phyloP scores from a whole-genome alignment of 2,888 invertebrate species.

The Sminthurinus aureus region DNA sequence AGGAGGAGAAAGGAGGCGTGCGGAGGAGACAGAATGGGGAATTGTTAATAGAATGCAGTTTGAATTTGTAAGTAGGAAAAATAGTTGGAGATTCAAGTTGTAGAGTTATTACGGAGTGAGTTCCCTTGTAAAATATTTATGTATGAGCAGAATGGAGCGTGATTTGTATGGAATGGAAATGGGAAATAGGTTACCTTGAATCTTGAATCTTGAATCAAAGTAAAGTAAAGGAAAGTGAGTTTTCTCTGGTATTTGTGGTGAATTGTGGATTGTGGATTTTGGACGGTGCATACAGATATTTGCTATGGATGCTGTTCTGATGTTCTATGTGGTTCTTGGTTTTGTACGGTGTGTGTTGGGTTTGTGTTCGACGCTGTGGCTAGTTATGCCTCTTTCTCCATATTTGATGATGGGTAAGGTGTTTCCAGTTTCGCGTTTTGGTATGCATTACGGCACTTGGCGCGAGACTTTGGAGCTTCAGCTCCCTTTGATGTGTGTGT shows the following conservation, averaged over 20 bases:
- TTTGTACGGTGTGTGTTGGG: not conserved
- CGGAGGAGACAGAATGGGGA: constrained; percentile 1
- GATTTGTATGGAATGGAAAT: constrained; percentile 37
- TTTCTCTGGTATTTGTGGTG: not conserved
- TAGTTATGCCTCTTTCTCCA: not conserved
- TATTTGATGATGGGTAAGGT: constrained; percentile 6
- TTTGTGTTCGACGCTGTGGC: not conserved
- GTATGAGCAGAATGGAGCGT: constrained; percentile 32
- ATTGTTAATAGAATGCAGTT: constrained; percentile 37
- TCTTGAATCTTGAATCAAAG: too few species aligned
- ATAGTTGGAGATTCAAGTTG: constrained; percentile 23
- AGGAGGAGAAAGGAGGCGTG: not conserved
- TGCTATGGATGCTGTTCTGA: too few species aligned
- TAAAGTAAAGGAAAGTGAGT: constrained; percentile 36
- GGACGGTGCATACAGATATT: not conserved
- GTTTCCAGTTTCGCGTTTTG: too few species aligned
- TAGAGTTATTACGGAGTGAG: not conserved
- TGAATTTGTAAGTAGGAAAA: constrained; percentile 30
- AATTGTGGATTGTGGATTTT: constrained; percentile 4
- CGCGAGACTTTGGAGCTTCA: constrained; percentile 22
- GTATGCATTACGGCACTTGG: constrained; percentile 60
- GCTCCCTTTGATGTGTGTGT: constrained; percentile 52
- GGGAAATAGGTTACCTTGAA: constrained; percentile 37
- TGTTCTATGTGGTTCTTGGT: not conserved
- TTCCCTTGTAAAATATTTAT: constrained; percentile 26